These are phyloP conservation scores for Disparrhopalites patrizii DNA, from an alignment of 2,888 invertebrate species.

Conservation along the genomic window DNA sequence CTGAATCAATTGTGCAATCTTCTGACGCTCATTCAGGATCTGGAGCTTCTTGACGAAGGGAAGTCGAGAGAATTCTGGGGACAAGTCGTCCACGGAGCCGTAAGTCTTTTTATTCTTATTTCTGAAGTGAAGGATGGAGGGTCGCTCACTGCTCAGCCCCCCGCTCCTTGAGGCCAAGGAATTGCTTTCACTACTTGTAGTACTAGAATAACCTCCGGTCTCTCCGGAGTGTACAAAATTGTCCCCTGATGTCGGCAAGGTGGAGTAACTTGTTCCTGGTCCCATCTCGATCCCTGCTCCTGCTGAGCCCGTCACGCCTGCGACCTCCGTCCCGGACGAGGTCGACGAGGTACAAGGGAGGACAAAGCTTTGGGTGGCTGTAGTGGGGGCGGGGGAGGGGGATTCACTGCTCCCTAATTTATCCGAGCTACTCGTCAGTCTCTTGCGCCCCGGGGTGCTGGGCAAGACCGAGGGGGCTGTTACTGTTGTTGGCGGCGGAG, in stretches of 20 bases:
- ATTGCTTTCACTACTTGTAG: conserved; percentile 20
- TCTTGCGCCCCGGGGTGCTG: too few relatives aligned
- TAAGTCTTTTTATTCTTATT: conserved; percentile 42
- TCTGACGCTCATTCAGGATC: conserved; percentile 81
- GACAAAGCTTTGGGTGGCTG: background rate
- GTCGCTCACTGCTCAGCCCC: conserved; percentile 19
- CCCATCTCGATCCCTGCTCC: background rate
- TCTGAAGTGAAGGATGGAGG: conserved; percentile 33
- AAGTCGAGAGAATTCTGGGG: conserved; percentile 78
- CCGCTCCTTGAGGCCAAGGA: background rate
- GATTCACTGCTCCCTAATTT: too few relatives aligned
- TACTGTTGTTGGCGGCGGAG: background rate
- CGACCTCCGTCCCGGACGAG: background rate
- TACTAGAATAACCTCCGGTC: too few relatives aligned
- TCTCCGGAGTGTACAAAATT: too few relatives aligned
- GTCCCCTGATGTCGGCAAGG: background rate
- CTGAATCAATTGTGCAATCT: conserved; percentile 66
- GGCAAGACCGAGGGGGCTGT: background rate
- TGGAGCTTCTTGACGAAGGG: conserved; percentile 85
- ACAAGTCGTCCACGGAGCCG: conserved; percentile 59
- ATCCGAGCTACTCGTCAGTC: too few relatives aligned
- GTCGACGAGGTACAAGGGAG: background rate
- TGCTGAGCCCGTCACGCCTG: background rate
- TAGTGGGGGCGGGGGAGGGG: background rate
- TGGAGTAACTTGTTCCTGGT: background rate